Conservation (phyloP, 2,888 invertebrate species). For the Onthophagus sagittarius region DNA sequence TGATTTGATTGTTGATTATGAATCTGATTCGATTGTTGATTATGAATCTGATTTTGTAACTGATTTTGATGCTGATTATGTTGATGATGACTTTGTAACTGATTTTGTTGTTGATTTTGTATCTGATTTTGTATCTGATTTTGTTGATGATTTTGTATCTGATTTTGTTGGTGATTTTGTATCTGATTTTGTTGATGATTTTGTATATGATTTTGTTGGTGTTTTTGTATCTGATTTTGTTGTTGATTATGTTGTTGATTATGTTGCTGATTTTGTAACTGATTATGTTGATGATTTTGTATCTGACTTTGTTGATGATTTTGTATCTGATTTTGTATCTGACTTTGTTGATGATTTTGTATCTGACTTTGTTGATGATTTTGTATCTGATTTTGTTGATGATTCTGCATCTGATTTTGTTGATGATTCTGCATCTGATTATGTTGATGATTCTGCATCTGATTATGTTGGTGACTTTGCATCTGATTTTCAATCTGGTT, state of each 20-base stretch:
- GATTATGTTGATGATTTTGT: constrained; percentile 25
- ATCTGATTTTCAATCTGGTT: background rate
- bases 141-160: background rate
- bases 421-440: constrained; percentile 23
- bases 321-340: too few relatives aligned
- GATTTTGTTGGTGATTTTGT: background rate
- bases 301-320: constrained; percentile 24
- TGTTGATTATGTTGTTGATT: too few relatives aligned
- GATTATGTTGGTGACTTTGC: constrained; percentile 14
- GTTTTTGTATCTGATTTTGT: background rate
- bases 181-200: constrained; percentile 20
- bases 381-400: constrained; percentile 10
- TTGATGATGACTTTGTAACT: constrained; percentile 19
- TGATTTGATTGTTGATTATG: constrained; percentile 20
- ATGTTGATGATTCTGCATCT: constrained; percentile 20
- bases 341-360: constrained; percentile 21
- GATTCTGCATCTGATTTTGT: too few relatives aligned
- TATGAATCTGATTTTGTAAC: background rate
- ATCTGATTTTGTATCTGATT: constrained; percentile 1
- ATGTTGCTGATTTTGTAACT: constrained; percentile 14
- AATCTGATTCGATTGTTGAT: background rate
- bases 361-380: too few relatives aligned
- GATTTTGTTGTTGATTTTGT: constrained; percentile 14
- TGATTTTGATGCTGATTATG: constrained; percentile 22
- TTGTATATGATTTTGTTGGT: too few relatives aligned